Conservation (phyloP, 2,797 vertebrate genomes). For the Sebastiscus tertius region DNA sequence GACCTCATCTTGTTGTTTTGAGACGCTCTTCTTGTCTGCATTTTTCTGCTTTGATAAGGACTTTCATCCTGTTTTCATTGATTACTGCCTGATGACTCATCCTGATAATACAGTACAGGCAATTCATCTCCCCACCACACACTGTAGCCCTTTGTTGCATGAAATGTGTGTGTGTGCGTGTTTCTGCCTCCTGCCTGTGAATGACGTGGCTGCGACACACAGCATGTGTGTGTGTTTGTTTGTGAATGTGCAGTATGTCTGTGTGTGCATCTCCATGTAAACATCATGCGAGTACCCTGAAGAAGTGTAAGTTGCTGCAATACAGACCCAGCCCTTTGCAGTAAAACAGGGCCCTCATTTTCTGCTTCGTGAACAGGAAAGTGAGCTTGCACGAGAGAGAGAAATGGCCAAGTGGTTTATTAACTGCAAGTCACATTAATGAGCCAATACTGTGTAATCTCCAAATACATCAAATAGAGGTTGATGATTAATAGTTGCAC, state of each 20-base stretch:
- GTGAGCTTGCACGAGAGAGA: conserved; percentile 56
- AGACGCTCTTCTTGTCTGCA: conserved; percentile 77
- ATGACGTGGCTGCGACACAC: conserved; percentile 36
- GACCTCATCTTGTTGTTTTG: conserved; percentile 73
- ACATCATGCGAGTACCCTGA: conserved; percentile 67
- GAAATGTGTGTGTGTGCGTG: conserved; percentile 62
- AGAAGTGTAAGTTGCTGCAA: conserved; percentile 58
- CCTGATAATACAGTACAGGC: conserved; percentile 76
- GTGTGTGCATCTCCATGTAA: conserved; percentile 58
- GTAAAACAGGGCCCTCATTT: conserved; percentile 73
- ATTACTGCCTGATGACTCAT: conserved; percentile 84
- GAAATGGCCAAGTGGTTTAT: conserved; percentile 71
- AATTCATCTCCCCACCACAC: conserved; percentile 79
- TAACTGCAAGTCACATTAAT: conserved; percentile 74
- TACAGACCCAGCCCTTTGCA: conserved; percentile 61
- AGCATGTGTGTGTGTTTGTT: conserved; percentile 51
- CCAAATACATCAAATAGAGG: conserved; percentile 65
- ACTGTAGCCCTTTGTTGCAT: conserved; percentile 82
- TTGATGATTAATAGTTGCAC: conserved; percentile 62
- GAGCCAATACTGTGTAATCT: conserved; percentile 69
- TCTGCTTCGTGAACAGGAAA: conserved; percentile 75
- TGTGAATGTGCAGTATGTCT: conserved; percentile 50
- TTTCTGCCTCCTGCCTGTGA: conserved; percentile 54
- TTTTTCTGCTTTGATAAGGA: conserved; percentile 82
- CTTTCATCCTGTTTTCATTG: conserved; percentile 84